phyloP scores from a whole-genome alignment of 2,113 vertebrate species.

The Apus apus region DNA sequence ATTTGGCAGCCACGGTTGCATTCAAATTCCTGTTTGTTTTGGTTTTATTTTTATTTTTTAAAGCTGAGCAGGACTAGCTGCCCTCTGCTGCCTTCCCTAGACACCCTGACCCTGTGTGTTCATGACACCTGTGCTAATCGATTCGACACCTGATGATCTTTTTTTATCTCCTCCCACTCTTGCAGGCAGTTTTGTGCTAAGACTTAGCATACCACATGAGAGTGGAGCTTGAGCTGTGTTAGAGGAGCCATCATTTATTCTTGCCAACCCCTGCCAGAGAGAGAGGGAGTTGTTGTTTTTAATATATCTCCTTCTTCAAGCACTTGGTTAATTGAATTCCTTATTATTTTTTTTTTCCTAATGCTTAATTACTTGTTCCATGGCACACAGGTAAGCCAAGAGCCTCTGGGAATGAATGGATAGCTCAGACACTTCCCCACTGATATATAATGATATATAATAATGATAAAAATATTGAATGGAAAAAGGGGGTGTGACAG shows the following conservation, averaged over 20 bases:
- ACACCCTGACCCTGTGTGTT: neutral
- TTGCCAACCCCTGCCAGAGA: neutral
- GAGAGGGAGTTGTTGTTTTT: neutral
- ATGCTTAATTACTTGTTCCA: slow-evolving; percentile 28
- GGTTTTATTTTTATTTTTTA: neutral
- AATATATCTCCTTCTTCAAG: neutral
- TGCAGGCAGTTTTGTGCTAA: neutral
- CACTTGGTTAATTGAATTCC: slow-evolving; percentile 29
- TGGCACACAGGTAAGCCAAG: neutral
- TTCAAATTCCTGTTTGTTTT: slow-evolving; percentile 47
- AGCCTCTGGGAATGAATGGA: slow-evolving; percentile 19
- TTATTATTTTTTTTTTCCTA: neutral
- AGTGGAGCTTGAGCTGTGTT: neutral
- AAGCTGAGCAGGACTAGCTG: neutral
- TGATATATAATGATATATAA: neutral
- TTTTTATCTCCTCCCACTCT: slow-evolving; percentile 27
- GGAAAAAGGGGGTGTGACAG: neutral
- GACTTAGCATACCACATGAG: slow-evolving; percentile 6
- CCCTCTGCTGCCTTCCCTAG: slow-evolving; percentile 14
- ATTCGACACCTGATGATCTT: slow-evolving; percentile 22
- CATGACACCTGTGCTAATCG: slow-evolving; percentile 4
- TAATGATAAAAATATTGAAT: slow-evolving; percentile 6
- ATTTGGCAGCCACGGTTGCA: slow-evolving; percentile 7
- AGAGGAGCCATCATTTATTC: slow-evolving; percentile 3
- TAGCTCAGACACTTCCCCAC: neutral